Percentiles rank a stretch among this genome's conserved stretches.
phyloP scores from a whole-genome alignment of 2,888 invertebrate species.

The Electrophaes corylata region DNA sequence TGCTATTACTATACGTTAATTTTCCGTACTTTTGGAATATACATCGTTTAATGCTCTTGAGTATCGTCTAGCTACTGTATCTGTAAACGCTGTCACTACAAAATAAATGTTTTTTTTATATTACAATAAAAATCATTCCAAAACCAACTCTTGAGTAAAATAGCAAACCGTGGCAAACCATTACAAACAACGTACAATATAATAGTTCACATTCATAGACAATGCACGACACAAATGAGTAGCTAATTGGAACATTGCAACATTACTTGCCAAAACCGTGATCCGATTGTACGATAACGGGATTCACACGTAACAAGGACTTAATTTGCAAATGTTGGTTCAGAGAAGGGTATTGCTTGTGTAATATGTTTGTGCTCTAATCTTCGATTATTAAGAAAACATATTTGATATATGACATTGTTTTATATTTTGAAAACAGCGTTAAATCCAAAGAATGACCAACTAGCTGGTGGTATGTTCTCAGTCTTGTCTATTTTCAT shows the following conservation, averaged over 20 bases:
- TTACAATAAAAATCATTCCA: constrained; percentile 3
- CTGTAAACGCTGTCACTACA: no score
- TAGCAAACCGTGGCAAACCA: constrained; percentile 1
- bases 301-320: constrained; percentile 50
- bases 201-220: constrained; percentile 70
- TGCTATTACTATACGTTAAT: no score
- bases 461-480: no score
- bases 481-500: no score
- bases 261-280: constrained; percentile 69
- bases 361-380: constrained; percentile 3
- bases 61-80: no score
- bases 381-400: no score
- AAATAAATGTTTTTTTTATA: no score
- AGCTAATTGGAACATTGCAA: constrained; percentile 81
- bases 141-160: background rate
- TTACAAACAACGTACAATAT: constrained; percentile 54
- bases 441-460: no score
- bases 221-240: constrained; percentile 81
- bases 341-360: constrained; percentile 23
- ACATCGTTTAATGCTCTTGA: no score
- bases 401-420: no score
- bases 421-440: no score
- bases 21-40: no score
- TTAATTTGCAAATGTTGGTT: constrained; percentile 44
- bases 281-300: constrained; percentile 58